A percentile compares a stretch with the other conserved stretches of the same genome.
These are phyloP conservation scores for Ianthella basta DNA, from an alignment of 37 sponge, comb jelly and placozoan species.

Conservation along the genomic window DNA sequence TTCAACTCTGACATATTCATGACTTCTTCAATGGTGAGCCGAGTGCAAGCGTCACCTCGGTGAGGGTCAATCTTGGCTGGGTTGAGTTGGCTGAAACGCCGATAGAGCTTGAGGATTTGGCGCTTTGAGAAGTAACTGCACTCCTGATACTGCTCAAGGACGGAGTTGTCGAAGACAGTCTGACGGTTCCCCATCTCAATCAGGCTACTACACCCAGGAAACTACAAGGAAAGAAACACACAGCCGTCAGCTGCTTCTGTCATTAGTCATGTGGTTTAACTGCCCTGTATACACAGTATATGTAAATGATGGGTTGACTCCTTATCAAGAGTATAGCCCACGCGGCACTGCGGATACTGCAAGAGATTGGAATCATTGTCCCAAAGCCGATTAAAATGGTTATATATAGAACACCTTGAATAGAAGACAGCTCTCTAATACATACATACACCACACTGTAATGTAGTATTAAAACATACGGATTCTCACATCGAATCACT, in stretches of 20 bases:
- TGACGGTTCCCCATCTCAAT: conserved; percentile 49
- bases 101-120: conserved; percentile 68
- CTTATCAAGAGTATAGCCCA: conserved; percentile 18
- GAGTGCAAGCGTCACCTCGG: background rate
- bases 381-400: conserved; percentile 14
- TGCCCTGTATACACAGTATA: too few relatives aligned
- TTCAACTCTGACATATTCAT: conserved; percentile 46
- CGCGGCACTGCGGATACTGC: conserved; percentile 2
- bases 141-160: conserved; percentile 50
- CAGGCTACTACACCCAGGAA: background rate
- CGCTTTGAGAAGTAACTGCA: conserved; percentile 75
- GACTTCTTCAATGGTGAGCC: conserved; percentile 40
- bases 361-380: background rate
- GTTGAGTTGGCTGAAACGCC: conserved; percentile 54
- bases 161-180: conserved; percentile 42
- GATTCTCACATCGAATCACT: too few relatives aligned
- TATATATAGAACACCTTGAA: too few relatives aligned
- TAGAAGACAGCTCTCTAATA: too few relatives aligned
- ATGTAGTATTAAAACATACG: too few relatives aligned
- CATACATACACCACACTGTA: too few relatives aligned
- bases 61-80: conserved; percentile 29
- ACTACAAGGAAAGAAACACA: background rate
- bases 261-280: too few relatives aligned
- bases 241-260: background rate
- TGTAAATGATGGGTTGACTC: too few relatives aligned